These are phyloP conservation scores for Anarrhichthys ocellatus DNA, from an alignment of 2,113 vertebrate species.

Conservation along the genomic window DNA sequence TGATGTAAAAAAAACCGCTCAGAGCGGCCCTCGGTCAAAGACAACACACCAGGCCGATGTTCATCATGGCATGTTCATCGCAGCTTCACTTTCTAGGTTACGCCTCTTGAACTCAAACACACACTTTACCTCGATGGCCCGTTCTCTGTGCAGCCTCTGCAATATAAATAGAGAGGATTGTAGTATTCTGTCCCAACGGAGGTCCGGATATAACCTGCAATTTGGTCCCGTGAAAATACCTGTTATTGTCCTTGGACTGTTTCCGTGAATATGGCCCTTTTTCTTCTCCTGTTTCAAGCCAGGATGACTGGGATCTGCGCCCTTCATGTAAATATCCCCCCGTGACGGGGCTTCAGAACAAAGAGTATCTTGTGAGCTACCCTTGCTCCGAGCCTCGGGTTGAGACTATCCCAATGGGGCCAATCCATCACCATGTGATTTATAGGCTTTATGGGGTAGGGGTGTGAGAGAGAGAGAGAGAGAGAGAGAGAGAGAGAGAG, in stretches of 20 bases:
- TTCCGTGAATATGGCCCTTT: conserved; percentile 32
- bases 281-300: conserved; percentile 39
- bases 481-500: not conserved
- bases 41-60: conserved; percentile 10
- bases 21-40: conserved; percentile 1
- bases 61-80: conserved; percentile 17
- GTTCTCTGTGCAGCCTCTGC: conserved; percentile 28
- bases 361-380: conserved; percentile 67
- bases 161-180: conserved; percentile 58
- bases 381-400: conserved; percentile 61
- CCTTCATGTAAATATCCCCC: conserved; percentile 76
- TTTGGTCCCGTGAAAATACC: conserved; percentile 66
- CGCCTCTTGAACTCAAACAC: conserved; percentile 49
- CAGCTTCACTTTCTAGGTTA: conserved; percentile 35
- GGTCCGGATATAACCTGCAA: conserved; percentile 64
- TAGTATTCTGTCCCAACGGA: conserved; percentile 52
- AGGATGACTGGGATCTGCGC: conserved; percentile 59
- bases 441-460: conserved; percentile 59
- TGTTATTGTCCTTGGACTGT: conserved; percentile 68
- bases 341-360: conserved; percentile 53
- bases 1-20: conserved; percentile 1
- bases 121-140: conserved; percentile 44
- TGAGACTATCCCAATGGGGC: conserved; percentile 70
- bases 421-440: conserved; percentile 75
- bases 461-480: not conserved